Evolutionary conservation across 2,113 vertebrate species (phyloP).

Genomic region (Scartelaos histophorus): DNA sequence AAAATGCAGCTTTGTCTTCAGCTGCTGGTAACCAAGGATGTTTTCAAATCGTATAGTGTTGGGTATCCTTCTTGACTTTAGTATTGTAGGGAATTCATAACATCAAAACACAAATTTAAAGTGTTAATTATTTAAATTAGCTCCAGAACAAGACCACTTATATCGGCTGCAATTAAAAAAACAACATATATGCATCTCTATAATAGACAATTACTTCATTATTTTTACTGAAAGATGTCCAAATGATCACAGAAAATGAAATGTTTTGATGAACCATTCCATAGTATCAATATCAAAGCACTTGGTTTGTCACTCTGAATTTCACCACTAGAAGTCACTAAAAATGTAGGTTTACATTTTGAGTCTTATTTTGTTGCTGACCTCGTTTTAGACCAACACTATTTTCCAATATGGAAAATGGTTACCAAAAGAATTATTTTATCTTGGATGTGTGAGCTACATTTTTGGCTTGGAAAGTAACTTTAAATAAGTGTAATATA

Average conservation of each 20-base stretch:
- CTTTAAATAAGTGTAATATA: not conserved
- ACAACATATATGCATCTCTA: not conserved
- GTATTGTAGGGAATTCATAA: not conserved
- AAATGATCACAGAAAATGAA: not conserved
- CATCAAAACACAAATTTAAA: not conserved
- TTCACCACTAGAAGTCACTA: slow-evolving; percentile 8
- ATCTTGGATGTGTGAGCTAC: too few relatives aligned
- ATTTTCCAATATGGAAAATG: not conserved
- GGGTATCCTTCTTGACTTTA: not conserved
- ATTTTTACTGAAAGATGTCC: not conserved
- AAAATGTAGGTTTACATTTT: not conserved
- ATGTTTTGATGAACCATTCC: not conserved
- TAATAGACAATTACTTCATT: not conserved
- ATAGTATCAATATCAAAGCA: not conserved
- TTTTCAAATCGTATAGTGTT: slow-evolving; percentile 8
- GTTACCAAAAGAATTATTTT: not conserved
- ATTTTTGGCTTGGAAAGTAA: not conserved
- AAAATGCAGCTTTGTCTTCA: slow-evolving; percentile 16
- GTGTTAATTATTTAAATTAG: not conserved
- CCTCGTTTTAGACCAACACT: not conserved
- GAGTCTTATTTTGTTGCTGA: not conserved
- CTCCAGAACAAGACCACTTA: not conserved
- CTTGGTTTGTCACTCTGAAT: not conserved
- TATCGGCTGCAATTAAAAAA: not conserved
- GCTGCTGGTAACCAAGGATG: slow-evolving; percentile 16